Conservation (phyloP, 2,113 vertebrate genomes). For the Strix aluco region DNA sequence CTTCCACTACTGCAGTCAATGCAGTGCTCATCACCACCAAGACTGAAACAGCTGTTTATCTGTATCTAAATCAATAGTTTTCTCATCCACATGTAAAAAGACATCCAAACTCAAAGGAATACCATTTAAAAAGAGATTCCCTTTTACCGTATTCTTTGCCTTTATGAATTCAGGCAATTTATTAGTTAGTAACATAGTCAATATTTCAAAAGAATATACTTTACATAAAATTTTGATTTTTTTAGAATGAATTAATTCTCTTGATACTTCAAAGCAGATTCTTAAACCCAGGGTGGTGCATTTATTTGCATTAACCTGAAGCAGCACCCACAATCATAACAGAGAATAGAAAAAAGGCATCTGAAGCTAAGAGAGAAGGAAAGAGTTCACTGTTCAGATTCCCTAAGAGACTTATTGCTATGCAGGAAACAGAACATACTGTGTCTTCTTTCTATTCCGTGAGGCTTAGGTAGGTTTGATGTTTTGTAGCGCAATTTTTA, state of each 20-base stretch:
- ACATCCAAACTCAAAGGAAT: background rate
- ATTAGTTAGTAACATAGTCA: background rate
- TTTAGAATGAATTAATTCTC: background rate
- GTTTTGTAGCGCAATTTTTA: background rate
- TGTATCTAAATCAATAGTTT: background rate
- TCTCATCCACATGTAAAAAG: background rate
- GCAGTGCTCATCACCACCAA: background rate
- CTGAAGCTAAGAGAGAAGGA: background rate
- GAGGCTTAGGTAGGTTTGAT: slow-evolving; percentile 1
- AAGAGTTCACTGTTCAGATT: slow-evolving; percentile 8
- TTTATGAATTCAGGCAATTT: background rate
- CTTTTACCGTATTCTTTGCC: background rate
- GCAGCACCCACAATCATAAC: background rate
- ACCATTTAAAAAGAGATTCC: background rate
- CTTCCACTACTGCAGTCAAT: background rate
- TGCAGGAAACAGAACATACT: background rate
- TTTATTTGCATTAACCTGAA: slow-evolving; percentile 39
- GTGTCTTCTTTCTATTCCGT: background rate
- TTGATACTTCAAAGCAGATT: background rate
- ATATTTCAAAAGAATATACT: background rate
- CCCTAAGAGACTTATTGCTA: background rate
- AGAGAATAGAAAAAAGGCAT: background rate
- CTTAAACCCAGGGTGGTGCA: background rate
- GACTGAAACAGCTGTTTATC: background rate
- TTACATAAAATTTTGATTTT: background rate